Conservation (phyloP, 2,113 vertebrate genomes). For the Lasiurus borealis region DNA sequence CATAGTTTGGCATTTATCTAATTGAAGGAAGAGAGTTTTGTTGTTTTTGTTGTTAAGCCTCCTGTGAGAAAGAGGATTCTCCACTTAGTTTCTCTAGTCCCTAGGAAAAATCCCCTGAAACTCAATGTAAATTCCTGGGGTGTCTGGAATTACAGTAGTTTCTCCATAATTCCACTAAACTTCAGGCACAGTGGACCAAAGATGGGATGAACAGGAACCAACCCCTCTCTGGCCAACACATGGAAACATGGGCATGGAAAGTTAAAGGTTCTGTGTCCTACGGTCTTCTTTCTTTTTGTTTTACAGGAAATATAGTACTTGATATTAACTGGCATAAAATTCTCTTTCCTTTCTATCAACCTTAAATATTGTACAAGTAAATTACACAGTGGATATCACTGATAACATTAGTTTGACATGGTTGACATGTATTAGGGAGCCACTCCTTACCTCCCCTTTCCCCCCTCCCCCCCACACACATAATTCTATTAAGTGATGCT, state of each 20-base stretch:
- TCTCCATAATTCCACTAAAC: not conserved
- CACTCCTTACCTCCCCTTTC: too few relatives aligned
- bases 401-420: too few relatives aligned
- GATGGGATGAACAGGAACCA: not conserved
- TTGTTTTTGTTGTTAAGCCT: not conserved
- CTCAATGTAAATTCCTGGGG: not conserved
- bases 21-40: not conserved
- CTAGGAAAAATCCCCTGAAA: not conserved
- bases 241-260: fast-evolving
- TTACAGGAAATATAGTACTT: not conserved
- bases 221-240: too few relatives aligned
- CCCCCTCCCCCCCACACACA: too few relatives aligned
- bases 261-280: not conserved
- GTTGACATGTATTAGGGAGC: too few relatives aligned
- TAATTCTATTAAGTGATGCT: not conserved
- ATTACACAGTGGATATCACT: not conserved
- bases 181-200: not conserved
- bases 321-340: not conserved
- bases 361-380: not conserved
- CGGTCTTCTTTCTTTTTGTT: not conserved
- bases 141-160: not conserved
- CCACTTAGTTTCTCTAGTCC: not conserved
- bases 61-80: not conserved
- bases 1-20: not conserved
- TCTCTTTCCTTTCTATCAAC: not conserved